A percentile compares a stretch with the other conserved stretches of the same genome.
These are phyloP conservation scores for Leptinotarsa lineolata DNA, from an alignment of 1,140 invertebrate genomes.

Conservation along the genomic window DNA sequence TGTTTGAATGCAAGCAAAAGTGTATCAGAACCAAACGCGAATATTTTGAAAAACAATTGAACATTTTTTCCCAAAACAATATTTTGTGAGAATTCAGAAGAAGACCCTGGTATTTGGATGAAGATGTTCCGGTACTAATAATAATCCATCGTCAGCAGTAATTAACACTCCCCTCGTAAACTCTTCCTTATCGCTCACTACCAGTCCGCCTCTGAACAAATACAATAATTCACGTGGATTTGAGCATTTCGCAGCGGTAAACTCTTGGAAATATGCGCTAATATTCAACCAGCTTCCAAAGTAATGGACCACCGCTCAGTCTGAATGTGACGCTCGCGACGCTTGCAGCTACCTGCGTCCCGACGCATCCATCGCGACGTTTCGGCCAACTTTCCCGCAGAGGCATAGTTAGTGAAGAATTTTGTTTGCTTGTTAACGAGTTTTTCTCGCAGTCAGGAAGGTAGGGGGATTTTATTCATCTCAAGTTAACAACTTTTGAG, in stretches of 20 bases:
- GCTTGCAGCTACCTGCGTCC: neutral
- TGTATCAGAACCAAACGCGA: too few relatives aligned
- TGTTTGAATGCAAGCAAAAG: too few relatives aligned
- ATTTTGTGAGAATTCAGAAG: too few relatives aligned
- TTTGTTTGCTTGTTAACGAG: neutral
- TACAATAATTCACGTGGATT: neutral
- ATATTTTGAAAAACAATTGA: too few relatives aligned
- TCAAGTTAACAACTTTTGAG: neutral
- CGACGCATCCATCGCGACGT: neutral
- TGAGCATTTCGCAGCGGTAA: slow-evolving; percentile 1
- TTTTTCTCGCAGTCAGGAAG: neutral
- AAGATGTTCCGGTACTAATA: too few relatives aligned
- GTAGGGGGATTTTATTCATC: neutral
- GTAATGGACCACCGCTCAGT: slow-evolving; percentile 23
- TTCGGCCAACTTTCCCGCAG: neutral
- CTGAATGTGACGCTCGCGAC: slow-evolving; percentile 6
- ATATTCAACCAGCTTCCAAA: slow-evolving; percentile 20
- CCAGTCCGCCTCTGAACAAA: neutral
- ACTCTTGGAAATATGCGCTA: slow-evolving; percentile 27
- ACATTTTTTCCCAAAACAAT: too few relatives aligned
- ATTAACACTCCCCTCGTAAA: too few relatives aligned
- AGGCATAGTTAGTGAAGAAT: neutral
- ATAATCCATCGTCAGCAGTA: too few relatives aligned
- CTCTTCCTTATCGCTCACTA: too few relatives aligned
- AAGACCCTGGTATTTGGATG: too few relatives aligned